Evolutionary conservation across 1,140 invertebrate genomes (phyloP), one percentile per base, ranked within the genome.

Genomic region (Pseudomyrmex cubaensis): DNA sequence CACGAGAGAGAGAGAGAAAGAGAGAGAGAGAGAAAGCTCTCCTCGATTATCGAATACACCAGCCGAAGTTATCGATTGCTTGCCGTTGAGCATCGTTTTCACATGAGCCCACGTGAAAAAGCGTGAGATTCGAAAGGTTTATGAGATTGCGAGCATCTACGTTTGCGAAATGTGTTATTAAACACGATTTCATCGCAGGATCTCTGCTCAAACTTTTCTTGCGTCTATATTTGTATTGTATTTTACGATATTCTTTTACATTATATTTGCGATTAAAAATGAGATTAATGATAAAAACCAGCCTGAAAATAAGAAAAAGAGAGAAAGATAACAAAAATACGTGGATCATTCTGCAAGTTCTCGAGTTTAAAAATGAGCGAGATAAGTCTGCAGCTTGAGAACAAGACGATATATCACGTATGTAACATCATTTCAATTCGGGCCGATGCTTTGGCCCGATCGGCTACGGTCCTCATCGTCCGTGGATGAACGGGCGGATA

Each of bases 391-490:
- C 10, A n/a, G 25, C 69, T 54, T 62, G 25, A 63, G 44, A 50
- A 44, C 67, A 48, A 74, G 50, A 10, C 20, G 35, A 15, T 35
- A 35, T 35, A 35, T 75, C 69, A 72, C 44, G 25, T 73, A 86
- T 69, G 83, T 44, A 76, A 74, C 61, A 82, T 87, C 85, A 74
- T 90, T 92, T 85, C 89, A 82, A 89, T 87, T 85, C 85, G 83
- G 82, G 10, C 86, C 76, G 85, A 90, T 83, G 80, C 77, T 67
- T 88, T 77, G 72, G 54, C 86, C 86, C 63, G 82, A 90, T 90
- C 89, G 77, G 86, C 87, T 78, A 87, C 84, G 87, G 85, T 75
- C 75, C 69, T 70, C 67, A 63, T 63, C 85, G 76, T 72, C 77
- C 83, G 73, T 83, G 83, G 74, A 82, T 62, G 75, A 85, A 89